Evolutionary conservation across 2,113 vertebrate species (phyloP), one percentile per base, ranked within the genome.

Genomic region (Pimephales promelas): DNA sequence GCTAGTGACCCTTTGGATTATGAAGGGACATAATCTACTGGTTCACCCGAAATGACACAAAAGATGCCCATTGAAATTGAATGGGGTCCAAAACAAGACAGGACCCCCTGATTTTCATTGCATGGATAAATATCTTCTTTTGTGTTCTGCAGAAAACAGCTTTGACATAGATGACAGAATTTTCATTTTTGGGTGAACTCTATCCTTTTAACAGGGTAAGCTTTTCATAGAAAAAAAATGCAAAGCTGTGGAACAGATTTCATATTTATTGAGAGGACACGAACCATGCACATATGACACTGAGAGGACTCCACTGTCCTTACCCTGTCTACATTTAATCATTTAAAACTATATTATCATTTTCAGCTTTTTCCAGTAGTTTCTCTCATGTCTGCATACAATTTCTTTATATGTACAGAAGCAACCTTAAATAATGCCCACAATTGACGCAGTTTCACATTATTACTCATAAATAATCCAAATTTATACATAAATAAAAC

Each of bases 231-330:
- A 31, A 64, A 31, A 64, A 61, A 70, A 40, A 52, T 40, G 31
- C 78, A 40, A 36, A 79, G 20, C 9, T 70, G 31, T 40, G 49
- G 62, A 81, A 49, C 20, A 52, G 31, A 70, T 40, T 68, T 68
- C 66, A 87, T 84, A 85, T 88, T 88, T 87, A 88, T 88, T 87
- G 57, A 79, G 68, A 75, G 80, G 79, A 61, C 81, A 78, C 36
- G 79, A 31, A 57, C 57, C 76, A 87, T 85, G 83, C 85, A 87
- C 83, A 84, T 64, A 70, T 45, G 73, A 87, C 80, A 83, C 59
- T 54, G 79, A 61, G 52, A 45, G 22, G 54, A 56, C 54, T 31
- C 10, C 14, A 36, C 20, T 61, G 31, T 40, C 59, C 43, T 56
- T 80, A 71, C 56, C 70, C 43, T 54, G 26, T 81, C 71, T 56